These are phyloP conservation scores for Hippoglossus stenolepis DNA, from an alignment of 2,113 vertebrate species.

Conservation along the genomic window DNA sequence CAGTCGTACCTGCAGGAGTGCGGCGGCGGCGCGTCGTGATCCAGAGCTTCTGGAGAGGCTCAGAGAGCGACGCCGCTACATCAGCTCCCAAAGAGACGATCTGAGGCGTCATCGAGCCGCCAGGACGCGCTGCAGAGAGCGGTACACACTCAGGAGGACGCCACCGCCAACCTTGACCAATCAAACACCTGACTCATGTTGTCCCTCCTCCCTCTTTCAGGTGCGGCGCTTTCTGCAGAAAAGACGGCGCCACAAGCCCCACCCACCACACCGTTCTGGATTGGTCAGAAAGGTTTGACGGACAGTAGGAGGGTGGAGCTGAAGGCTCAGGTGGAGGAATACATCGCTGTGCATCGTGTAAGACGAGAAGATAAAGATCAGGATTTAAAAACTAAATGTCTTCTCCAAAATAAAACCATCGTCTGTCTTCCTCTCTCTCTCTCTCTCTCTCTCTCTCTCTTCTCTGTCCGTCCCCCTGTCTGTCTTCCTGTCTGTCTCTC, in stretches of 20 bases:
- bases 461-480: no score
- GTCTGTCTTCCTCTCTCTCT: neutral
- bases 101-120: conserved; percentile 88
- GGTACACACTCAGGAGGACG: conserved; percentile 74
- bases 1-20: conserved; percentile 87
- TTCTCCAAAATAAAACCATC: neutral
- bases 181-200: neutral
- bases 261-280: conserved; percentile 77
- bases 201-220: conserved; percentile 67
- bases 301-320: conserved; percentile 86
- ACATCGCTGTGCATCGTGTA: conserved; percentile 86
- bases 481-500: no score
- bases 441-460: no score
- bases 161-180: neutral
- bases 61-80: conserved; percentile 84
- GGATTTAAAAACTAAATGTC: neutral
- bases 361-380: conserved; percentile 38
- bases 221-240: conserved; percentile 86
- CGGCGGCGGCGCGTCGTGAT: conserved; percentile 88
- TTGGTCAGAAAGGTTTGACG: conserved; percentile 83
- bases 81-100: conserved; percentile 74
- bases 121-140: conserved; percentile 89
- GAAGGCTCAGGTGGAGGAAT: conserved; percentile 87
- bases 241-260: conserved; percentile 64
- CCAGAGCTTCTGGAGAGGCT: conserved; percentile 92